Percentiles rank a stretch among this genome's conserved stretches.
Evolutionary conservation across 2,113 vertebrate species (phyloP).

Genomic region (Halichoeres trimaculatus): DNA sequence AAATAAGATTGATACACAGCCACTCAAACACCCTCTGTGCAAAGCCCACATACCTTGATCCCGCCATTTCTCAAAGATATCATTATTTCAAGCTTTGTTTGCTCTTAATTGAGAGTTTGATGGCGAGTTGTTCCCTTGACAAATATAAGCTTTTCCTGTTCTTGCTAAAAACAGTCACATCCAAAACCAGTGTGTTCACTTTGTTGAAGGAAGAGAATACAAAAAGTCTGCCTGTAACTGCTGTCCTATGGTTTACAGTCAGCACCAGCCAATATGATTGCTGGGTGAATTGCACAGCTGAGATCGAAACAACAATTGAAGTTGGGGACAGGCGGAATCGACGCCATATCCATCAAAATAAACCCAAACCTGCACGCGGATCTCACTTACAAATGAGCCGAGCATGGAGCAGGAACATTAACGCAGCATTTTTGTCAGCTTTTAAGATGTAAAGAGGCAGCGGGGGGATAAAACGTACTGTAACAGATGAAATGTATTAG

Average conservation of each 20-base stretch:
- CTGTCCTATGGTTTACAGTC: constrained; percentile 16
- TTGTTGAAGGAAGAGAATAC: constrained; percentile 1
- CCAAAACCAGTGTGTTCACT: constrained; percentile 12
- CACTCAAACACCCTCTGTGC: constrained; percentile 44
- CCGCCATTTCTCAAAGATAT: constrained; percentile 37
- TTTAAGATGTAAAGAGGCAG: constrained; percentile 52
- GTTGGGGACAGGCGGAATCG: background rate
- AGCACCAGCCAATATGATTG: constrained; percentile 11
- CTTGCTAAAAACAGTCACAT: constrained; percentile 2
- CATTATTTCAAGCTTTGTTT: constrained; percentile 51
- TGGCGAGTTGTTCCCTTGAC: too few relatives aligned
- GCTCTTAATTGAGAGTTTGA: constrained; percentile 64
- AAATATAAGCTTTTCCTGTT: background rate
- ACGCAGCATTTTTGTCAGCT: constrained; percentile 35
- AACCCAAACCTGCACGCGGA: background rate
- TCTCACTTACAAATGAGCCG: constrained; percentile 26
- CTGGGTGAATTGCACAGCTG: constrained; percentile 13
- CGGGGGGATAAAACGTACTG: constrained; percentile 30
- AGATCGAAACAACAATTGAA: constrained; percentile 23
- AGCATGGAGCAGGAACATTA: constrained; percentile 10
- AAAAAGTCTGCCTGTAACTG: constrained; percentile 8
- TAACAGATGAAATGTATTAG: constrained; percentile 50
- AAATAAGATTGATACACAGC: constrained; percentile 51
- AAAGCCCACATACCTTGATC: constrained; percentile 52
- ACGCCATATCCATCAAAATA: constrained; percentile 11